Evolutionary conservation across 2,888 invertebrate genomes (phyloP), one percentile per base, ranked within the genome.

Genomic region (Dicyrtoma fusca): DNA sequence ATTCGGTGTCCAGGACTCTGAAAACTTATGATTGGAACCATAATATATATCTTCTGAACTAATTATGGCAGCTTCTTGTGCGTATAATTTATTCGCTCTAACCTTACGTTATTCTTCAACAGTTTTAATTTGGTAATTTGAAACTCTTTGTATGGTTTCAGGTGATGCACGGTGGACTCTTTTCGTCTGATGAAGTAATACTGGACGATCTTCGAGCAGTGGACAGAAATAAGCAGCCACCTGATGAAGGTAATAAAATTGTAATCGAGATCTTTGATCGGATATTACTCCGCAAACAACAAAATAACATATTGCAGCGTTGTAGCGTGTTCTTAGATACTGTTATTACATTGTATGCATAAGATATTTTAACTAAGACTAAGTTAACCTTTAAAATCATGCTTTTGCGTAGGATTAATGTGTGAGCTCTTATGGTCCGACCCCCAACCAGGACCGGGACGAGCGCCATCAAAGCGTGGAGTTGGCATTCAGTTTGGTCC

Each of bases 401-500:
- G n/a, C n/a, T n/a, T n/a, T n/a, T n/a, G n/a, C n/a, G n/a, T n/a
- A 89, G 89, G 90, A 75, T 87, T 93, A 76, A 99, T 99, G 99
- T 99, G 98, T 84, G 99, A 99, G 84, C 86, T 99, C 69, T 87
- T 99, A 19, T 99, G 99, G 99, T 97, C 97, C 0, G 99, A 99
- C 85, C 99, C 99, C 0, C 97, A 97, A 82, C 91, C 92, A 10
- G 91, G 91, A 85, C 82, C 84, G 69, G 99, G 99, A 0, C 87
- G 95, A 47, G 90, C 95, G 0, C 92, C 95, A 0, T 97, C 97
- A 77, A 98, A 97, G 84, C 89, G 99, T 75, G 99, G 99, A 13
- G 97, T 99, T 4, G 99, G 98, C 53, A 92, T 96, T 81, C 98
- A 99, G 85, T 99, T 99, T 85, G 98, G 98, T 1, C 98, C 99